Conservation (phyloP, 2,888 invertebrate genomes). For the Nipponacmea schrenckii region DNA sequence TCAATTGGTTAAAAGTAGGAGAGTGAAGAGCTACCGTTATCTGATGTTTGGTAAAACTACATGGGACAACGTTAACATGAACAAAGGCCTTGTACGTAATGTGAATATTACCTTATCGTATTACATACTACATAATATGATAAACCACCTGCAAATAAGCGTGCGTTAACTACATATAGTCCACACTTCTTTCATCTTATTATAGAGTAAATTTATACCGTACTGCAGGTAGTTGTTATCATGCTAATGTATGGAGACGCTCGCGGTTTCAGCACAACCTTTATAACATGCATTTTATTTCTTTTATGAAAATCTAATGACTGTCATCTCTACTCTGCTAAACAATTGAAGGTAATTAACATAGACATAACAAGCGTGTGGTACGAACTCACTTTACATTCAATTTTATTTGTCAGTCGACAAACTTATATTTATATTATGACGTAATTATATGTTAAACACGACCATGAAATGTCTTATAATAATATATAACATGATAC, state of each 20-base stretch:
- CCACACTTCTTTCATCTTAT: not conserved
- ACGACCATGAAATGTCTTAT: no score
- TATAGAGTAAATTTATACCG: constrained; percentile 1
- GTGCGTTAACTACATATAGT: constrained; percentile 3
- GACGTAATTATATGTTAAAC: no score
- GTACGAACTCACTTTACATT: no score
- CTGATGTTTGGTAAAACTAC: not conserved
- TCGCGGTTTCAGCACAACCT: not conserved
- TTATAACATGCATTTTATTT: not conserved
- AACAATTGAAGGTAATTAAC: no score
- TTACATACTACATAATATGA: constrained; percentile 2
- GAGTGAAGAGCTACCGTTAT: constrained; percentile 7
- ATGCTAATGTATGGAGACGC: not conserved
- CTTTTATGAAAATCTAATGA: constrained; percentile 4
- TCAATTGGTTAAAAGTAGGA: not conserved
- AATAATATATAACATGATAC: no score
- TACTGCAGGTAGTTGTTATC: constrained; percentile 4
- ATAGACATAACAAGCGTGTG: no score
- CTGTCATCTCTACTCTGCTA: not conserved
- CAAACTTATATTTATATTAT: no score
- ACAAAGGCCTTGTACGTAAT: constrained; percentile 6
- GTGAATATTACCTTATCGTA: constrained; percentile 4
- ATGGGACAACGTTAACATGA: not conserved
- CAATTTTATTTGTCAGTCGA: no score
- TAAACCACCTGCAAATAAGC: constrained; percentile 9